Evolutionary conservation across 2,888 invertebrate species (phyloP), one percentile per base, ranked within the genome.

Genomic region (Keiferia lycopersicella): DNA sequence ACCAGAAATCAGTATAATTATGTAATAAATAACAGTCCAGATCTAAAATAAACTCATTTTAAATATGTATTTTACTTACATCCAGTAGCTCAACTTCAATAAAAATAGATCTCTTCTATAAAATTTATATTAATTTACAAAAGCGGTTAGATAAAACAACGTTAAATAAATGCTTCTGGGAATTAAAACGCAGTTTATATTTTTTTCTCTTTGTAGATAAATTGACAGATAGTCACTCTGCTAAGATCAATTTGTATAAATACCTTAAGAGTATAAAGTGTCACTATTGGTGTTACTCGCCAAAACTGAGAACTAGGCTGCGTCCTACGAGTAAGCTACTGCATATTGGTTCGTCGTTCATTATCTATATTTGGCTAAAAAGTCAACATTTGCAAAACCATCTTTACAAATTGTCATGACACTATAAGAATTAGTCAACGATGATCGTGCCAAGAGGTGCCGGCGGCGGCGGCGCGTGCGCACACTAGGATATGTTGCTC

Each of bases 51-150:
- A 84, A 64, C 53, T 41, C 16, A 61, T 62, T 66, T 66, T 39
- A 62, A 56, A 63, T 62, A 65, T 58, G 59, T 26, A 26, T 64
- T 63, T 61, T 82, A 83, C 82, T 84, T 84, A 81, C 78, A 81
- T 80, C 78, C 83, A 86, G 86, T 84, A 84, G 82, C 79, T 87
- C 81, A 89, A 89, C 86, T 87, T 90, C 84, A 90, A 89, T 91
- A 91, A 91, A 91, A 91, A 91, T 91, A 91, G 88, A 91, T 90
- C 89, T 91, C 89, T 91, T 84, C 91, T 91, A 91, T 91, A 91
- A 91, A 91, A 91, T 89, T 87, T 90, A 90, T 89, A 87, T 88
- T n/a, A 87, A 84, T 89, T 89, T 91, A 87, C 83, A 90, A 90
- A 90, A 90, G 90, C 89, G 78, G 84, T 86, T 83, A 82, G 80